Conservation (phyloP, 2,113 vertebrate genomes). For the Jacana jacana region DNA sequence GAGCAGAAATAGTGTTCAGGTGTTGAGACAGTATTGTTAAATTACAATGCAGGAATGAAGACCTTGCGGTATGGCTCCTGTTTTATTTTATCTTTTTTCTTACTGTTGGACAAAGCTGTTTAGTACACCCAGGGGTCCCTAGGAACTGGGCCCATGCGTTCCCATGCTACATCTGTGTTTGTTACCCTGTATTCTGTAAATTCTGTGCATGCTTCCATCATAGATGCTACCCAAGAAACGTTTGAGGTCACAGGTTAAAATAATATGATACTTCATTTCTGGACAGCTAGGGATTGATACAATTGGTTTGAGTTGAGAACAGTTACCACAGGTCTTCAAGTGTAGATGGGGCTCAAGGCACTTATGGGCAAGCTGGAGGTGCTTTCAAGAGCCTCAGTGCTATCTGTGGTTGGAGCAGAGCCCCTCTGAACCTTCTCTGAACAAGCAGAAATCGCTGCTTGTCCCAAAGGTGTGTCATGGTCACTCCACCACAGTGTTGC, state of each 20-base stretch:
- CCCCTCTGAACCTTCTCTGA: fast-evolving
- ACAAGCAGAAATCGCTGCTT: background rate
- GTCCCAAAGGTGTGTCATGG: background rate
- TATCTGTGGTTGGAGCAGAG: too few relatives aligned
- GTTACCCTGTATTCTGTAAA: background rate
- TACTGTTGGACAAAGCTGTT: background rate
- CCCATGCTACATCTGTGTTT: background rate
- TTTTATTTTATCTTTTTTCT: background rate
- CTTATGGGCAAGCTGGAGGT: background rate
- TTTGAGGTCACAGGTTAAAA: background rate
- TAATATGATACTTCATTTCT: background rate
- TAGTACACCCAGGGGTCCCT: fast-evolving
- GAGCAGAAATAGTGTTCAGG: background rate
- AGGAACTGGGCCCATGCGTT: background rate
- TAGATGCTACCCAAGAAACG: background rate
- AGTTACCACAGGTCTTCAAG: background rate
- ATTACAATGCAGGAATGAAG: background rate
- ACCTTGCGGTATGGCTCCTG: background rate
- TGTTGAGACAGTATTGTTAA: background rate
- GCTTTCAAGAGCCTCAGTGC: background rate
- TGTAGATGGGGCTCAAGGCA: background rate
- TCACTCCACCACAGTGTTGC: background rate
- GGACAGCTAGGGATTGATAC: background rate
- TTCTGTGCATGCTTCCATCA: background rate
- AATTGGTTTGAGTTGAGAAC: background rate